phyloP scores from a whole-genome alignment of 2,113 vertebrate genomes.

The Vombatus ursinus region DNA sequence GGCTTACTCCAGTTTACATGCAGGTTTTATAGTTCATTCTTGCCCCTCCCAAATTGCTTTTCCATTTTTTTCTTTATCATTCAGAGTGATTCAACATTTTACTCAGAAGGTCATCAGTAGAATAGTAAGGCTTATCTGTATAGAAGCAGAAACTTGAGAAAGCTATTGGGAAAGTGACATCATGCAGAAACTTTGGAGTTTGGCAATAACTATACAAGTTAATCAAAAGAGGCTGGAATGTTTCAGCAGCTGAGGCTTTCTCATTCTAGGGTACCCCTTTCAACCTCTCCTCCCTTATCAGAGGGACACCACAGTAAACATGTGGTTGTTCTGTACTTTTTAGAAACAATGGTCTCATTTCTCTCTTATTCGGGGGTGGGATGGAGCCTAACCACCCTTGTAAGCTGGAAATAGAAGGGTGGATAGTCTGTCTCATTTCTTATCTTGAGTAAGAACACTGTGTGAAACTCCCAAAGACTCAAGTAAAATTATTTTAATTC shows the following conservation, averaged over 20 bases:
- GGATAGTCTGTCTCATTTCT: background rate
- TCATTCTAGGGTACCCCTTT: background rate
- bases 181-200: conserved; percentile 64
- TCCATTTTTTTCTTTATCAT: conserved; percentile 43
- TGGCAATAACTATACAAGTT: conserved; percentile 42
- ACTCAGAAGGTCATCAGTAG: conserved; percentile 66
- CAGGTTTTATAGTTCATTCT: conserved; percentile 63
- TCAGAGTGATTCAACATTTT: conserved; percentile 76
- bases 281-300: background rate
- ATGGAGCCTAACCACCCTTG: background rate
- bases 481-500: background rate
- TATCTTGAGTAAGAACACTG: background rate
- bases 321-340: background rate
- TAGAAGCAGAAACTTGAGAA: conserved; percentile 51
- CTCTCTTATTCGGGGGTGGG: background rate
- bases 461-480: background rate
- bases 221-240: conserved; percentile 11
- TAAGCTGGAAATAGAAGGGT: background rate
- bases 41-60: conserved; percentile 60
- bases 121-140: conserved; percentile 39
- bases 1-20: background rate
- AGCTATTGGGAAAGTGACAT: conserved; percentile 51
- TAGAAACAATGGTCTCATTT: background rate
- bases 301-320: no score
- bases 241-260: background rate